phyloP scores from a whole-genome alignment of 2,113 vertebrate species.

The Perca flavescens region DNA sequence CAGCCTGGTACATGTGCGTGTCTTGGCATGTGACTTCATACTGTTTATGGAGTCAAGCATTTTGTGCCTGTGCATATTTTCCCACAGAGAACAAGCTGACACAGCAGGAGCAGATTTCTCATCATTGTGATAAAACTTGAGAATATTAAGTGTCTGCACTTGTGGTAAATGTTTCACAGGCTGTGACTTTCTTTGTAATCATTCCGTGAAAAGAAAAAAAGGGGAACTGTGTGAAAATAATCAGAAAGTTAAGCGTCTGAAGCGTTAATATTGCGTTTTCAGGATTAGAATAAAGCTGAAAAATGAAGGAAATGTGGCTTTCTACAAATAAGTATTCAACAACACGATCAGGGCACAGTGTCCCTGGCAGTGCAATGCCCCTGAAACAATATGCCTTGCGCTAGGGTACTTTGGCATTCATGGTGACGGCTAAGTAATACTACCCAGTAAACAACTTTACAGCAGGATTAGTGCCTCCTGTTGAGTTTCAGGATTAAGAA shows the following conservation, averaged over 20 bases:
- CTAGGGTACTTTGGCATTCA: slow-evolving; percentile 21
- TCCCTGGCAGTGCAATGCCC: neutral
- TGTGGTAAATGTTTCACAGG: neutral
- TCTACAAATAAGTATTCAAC: neutral
- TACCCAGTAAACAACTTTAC: slow-evolving; percentile 34
- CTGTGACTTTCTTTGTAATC: slow-evolving; percentile 7
- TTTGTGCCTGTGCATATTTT: slow-evolving; percentile 31
- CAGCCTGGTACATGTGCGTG: neutral
- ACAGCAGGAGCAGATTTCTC: slow-evolving; percentile 11
- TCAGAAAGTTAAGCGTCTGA: neutral
- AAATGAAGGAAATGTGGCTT: neutral
- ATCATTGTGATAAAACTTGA: neutral
- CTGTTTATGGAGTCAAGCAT: neutral
- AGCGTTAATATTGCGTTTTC: neutral
- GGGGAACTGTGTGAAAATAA: neutral
- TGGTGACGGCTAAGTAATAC: slow-evolving; percentile 21
- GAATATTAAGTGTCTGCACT: slow-evolving; percentile 1
- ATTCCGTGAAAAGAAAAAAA: neutral
- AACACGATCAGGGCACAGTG: neutral
- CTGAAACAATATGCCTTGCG: slow-evolving; percentile 10
- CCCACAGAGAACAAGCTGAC: slow-evolving; percentile 17
- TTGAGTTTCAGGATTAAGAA: slow-evolving; percentile 42
- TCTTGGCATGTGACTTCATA: neutral
- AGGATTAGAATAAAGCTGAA: neutral
- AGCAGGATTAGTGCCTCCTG: slow-evolving; percentile 40